Evolutionary conservation across 2,797 vertebrate species (phyloP).

Genomic region (Hapalemur alaotrensis): DNA sequence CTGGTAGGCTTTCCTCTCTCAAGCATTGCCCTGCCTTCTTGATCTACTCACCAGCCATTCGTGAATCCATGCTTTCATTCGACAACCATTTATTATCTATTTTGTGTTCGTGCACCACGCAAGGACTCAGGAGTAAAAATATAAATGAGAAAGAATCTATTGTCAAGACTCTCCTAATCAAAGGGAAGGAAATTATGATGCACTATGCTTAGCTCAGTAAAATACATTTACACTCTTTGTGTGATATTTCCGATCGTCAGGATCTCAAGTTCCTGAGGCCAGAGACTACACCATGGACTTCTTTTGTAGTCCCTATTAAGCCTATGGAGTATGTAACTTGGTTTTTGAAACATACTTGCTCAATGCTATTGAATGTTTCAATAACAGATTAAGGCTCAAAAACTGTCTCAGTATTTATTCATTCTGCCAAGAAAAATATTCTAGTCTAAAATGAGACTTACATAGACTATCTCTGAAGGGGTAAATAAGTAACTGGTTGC

Average conservation of each 20-base stretch:
- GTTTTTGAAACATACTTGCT: not conserved
- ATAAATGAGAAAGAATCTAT: not conserved
- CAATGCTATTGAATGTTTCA: not conserved
- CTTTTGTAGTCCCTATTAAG: not conserved
- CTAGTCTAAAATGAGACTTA: not conserved
- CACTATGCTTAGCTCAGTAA: not conserved
- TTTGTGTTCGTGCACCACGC: not conserved
- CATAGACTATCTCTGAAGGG: not conserved
- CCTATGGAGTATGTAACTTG: not conserved
- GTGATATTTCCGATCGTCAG: not conserved
- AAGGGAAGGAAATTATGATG: not conserved
- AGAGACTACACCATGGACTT: not conserved
- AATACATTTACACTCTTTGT: not conserved
- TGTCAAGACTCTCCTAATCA: not conserved
- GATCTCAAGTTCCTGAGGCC: not conserved
- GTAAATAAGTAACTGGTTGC: not conserved
- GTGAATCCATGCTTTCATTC: not conserved
- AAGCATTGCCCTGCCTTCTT: not conserved
- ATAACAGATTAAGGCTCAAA: slow-evolving; percentile 1
- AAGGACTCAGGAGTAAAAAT: not conserved
- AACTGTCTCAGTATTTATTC: not conserved
- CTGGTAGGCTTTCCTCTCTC: not conserved
- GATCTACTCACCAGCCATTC: not conserved
- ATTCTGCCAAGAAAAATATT: not conserved
- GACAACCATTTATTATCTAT: not conserved